Evolutionary conservation across 1,140 invertebrate genomes (phyloP).

Genomic region (Monochamus saltuarius): DNA sequence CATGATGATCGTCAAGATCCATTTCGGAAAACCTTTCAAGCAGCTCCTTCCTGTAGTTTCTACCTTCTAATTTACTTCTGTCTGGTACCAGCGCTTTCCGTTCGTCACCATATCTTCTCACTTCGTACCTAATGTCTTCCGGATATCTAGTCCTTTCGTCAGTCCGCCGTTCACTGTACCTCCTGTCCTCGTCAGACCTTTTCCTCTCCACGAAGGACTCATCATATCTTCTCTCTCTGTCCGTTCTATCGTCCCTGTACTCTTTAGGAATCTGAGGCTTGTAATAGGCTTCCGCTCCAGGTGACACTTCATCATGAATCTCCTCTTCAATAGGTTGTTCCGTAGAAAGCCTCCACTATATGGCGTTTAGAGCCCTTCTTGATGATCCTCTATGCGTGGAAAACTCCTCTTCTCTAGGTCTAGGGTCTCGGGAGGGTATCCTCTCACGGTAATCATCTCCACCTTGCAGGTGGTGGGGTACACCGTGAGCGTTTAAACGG

Average conservation of each 20-base stretch:
- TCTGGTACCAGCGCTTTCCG: constrained; percentile 22
- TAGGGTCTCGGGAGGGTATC: constrained; percentile 40
- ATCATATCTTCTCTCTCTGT: constrained; percentile 26
- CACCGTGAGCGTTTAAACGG: constrained; percentile 35
- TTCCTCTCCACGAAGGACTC: constrained; percentile 27
- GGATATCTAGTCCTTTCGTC: constrained; percentile 27
- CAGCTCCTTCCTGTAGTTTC: constrained; percentile 49
- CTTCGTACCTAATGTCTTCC: constrained; percentile 19
- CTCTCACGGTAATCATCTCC: constrained; percentile 47
- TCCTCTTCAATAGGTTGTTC: constrained; percentile 53
- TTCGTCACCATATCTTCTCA: constrained; percentile 30
- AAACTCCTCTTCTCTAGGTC: constrained; percentile 50
- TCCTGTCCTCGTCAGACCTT: constrained; percentile 29
- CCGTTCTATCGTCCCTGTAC: constrained; percentile 44
- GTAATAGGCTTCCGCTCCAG: constrained; percentile 42
- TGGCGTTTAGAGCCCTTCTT: constrained; percentile 56
- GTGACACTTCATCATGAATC: constrained; percentile 46
- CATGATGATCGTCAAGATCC: constrained; percentile 49
- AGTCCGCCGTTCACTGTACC: constrained; percentile 26
- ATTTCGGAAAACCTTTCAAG: constrained; percentile 50
- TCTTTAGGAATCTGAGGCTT: constrained; percentile 49
- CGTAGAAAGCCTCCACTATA: constrained; percentile 55
- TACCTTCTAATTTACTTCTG: constrained; percentile 44
- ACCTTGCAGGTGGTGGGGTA: constrained; percentile 35
- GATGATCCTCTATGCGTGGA: constrained; percentile 55